A percentile compares a stretch with the other conserved stretches of the same genome.
Evolutionary conservation across 1,140 invertebrate species (phyloP).

Genomic region (Papilio glaucus): DNA sequence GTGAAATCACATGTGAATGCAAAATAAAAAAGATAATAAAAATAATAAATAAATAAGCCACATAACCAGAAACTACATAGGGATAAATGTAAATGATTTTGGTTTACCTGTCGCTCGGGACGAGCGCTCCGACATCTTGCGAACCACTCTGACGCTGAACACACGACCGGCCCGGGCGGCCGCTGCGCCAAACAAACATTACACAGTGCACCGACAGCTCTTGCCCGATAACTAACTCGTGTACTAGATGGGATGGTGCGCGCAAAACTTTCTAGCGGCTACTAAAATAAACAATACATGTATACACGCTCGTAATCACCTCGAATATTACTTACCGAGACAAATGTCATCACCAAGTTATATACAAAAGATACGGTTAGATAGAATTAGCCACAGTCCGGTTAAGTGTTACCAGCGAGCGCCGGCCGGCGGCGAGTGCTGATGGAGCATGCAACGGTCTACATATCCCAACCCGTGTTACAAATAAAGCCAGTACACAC

Average conservation of each 20-base stretch:
- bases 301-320: constrained; percentile 29
- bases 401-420: constrained; percentile 7
- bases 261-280: constrained; percentile 23
- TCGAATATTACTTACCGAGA: constrained; percentile 59
- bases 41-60: constrained; percentile 82
- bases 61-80: constrained; percentile 77
- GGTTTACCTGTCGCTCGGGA: constrained; percentile 52
- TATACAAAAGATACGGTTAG: neutral
- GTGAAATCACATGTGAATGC: constrained; percentile 83
- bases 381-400: constrained; percentile 30
- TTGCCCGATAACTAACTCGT: constrained; percentile 22
- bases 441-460: constrained; percentile 67
- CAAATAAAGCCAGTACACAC: constrained; percentile 59
- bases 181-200: neutral
- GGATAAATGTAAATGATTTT: constrained; percentile 54
- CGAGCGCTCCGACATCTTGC: neutral
- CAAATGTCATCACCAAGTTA: constrained; percentile 45
- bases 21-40: constrained; percentile 66
- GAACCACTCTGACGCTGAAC: neutral
- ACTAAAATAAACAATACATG: constrained; percentile 44
- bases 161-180: constrained; percentile 1
- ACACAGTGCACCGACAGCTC: neutral
- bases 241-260: constrained; percentile 5
- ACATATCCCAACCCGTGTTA: constrained; percentile 56
- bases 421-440: too few relatives aligned